Conservation (phyloP, 2,888 invertebrate species). For the Cordylochernes scorpioides region DNA sequence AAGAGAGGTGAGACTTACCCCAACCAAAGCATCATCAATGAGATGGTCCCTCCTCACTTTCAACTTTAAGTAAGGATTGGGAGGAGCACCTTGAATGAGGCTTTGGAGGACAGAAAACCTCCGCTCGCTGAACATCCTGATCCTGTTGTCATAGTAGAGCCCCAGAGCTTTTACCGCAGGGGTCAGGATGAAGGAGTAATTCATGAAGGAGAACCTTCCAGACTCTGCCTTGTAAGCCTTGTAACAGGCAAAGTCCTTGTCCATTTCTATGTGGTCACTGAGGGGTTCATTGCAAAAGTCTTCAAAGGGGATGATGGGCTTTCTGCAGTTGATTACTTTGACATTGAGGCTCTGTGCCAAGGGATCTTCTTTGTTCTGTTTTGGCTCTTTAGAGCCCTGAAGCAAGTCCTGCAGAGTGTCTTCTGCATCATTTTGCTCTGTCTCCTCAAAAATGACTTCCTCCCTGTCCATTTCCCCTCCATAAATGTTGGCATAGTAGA, state of each 20-base stretch:
- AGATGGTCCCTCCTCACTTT: slow-evolving; percentile 45
- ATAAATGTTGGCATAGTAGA: slow-evolving; percentile 44
- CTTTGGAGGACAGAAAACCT: slow-evolving; percentile 57
- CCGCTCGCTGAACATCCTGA: slow-evolving; percentile 76
- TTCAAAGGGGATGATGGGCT: slow-evolving; percentile 51
- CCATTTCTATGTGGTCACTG: slow-evolving; percentile 76
- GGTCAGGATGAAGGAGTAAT: slow-evolving; percentile 64
- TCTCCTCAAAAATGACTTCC: slow-evolving; percentile 18
- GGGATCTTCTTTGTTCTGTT: slow-evolving; percentile 26
- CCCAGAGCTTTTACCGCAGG: slow-evolving; percentile 73
- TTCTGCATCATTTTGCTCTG: slow-evolving; percentile 22
- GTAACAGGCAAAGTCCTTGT: slow-evolving; percentile 69
- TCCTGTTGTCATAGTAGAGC: slow-evolving; percentile 73
- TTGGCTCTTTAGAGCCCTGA: slow-evolving; percentile 20
- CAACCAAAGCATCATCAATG: slow-evolving; percentile 71
- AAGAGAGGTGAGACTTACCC: slow-evolving; percentile 29
- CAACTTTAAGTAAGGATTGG: slow-evolving; percentile 55
- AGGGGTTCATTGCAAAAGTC: slow-evolving; percentile 84
- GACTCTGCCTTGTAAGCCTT: slow-evolving; percentile 36
- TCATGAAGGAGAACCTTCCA: slow-evolving; percentile 56
- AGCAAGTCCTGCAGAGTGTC: slow-evolving; percentile 16
- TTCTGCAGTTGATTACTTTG: slow-evolving; percentile 48
- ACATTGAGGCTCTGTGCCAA: slow-evolving; percentile 43
- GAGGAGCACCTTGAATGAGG: slow-evolving; percentile 44
- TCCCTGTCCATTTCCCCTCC: slow-evolving; percentile 32